These are phyloP conservation scores for Lutraria rhynchaena DNA, from an alignment of 1,140 invertebrate species.

Conservation along the genomic window DNA sequence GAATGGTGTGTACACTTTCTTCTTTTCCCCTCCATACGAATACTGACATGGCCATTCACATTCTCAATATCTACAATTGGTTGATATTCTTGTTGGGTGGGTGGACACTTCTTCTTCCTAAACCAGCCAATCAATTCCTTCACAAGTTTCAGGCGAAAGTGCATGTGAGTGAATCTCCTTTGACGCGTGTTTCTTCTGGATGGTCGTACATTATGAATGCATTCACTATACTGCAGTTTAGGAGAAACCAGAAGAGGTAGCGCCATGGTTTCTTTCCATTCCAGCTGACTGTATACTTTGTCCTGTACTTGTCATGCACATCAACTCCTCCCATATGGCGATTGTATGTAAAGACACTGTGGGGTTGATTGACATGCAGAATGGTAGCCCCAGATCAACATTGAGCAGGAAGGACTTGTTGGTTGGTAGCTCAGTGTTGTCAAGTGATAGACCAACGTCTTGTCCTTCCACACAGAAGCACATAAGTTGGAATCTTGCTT, in stretches of 20 bases:
- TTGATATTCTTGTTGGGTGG: not conserved
- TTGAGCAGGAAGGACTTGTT: not conserved
- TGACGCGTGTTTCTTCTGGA: not conserved
- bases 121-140: not conserved
- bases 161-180: not conserved
- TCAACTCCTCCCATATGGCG: conserved; percentile 32
- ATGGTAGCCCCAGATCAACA: not conserved
- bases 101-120: not conserved
- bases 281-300: conserved; percentile 1
- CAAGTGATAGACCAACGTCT: conserved; percentile 8
- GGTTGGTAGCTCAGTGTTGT: conserved; percentile 6
- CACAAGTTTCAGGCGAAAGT: conserved; percentile 7
- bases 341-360: conserved; percentile 23
- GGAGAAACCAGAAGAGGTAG: conserved; percentile 20
- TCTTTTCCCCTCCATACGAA: not conserved
- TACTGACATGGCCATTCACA: conserved; percentile 3
- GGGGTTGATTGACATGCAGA: conserved; percentile 5
- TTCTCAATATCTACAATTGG: not conserved
- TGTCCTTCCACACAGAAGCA: conserved; percentile 16
- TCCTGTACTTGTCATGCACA: conserved; percentile 3
- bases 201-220: not conserved
- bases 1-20: conserved; percentile 16
- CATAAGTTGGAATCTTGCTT: not conserved
- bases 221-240: conserved; percentile 35
- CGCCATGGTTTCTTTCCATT: conserved; percentile 8